These are phyloP conservation scores for Melanogrammus aeglefinus DNA, from an alignment of 2,797 vertebrate species.

Conservation along the genomic window DNA sequence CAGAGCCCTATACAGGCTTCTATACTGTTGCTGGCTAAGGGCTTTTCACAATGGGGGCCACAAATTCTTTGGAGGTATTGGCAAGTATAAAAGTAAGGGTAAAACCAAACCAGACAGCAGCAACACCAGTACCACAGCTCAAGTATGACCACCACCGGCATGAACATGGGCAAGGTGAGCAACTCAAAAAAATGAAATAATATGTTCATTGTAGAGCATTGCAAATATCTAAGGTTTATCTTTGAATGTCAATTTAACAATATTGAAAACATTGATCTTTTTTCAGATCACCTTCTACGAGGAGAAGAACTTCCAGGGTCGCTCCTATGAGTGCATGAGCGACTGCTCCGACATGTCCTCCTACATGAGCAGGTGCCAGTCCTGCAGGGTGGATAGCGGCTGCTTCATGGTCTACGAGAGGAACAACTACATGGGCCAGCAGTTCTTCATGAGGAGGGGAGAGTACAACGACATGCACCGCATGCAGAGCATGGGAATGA, in stretches of 20 bases:
- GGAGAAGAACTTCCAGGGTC: conserved; percentile 72
- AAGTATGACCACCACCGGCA: conserved; percentile 62
- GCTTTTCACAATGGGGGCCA: conserved; percentile 68
- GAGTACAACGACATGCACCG: conserved; percentile 74
- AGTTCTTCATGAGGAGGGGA: conserved; percentile 68
- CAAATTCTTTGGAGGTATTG: conserved; percentile 38
- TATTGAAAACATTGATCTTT: neutral
- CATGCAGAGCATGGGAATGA: conserved; percentile 64
- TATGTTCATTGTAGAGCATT: neutral
- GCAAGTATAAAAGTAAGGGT: conserved; percentile 67
- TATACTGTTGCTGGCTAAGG: conserved; percentile 67
- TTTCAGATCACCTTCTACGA: conserved; percentile 76
- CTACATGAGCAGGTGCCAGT: conserved; percentile 52
- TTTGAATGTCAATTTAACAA: neutral
- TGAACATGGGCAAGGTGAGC: conserved; percentile 67
- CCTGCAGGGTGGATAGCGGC: conserved; percentile 59
- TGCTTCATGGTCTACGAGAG: conserved; percentile 75
- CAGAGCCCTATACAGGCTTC: conserved; percentile 39
- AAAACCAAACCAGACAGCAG: conserved; percentile 56
- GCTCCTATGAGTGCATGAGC: conserved; percentile 64
- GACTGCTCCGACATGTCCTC: conserved; percentile 72
- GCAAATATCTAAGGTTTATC: neutral
- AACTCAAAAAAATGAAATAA: neutral
- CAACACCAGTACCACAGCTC: conserved; percentile 36
- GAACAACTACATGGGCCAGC: conserved; percentile 72